Base-by-base conservation (phyloP, 2,888 invertebrate genomes). In the Psylliodes chrysocephalus region DNA sequence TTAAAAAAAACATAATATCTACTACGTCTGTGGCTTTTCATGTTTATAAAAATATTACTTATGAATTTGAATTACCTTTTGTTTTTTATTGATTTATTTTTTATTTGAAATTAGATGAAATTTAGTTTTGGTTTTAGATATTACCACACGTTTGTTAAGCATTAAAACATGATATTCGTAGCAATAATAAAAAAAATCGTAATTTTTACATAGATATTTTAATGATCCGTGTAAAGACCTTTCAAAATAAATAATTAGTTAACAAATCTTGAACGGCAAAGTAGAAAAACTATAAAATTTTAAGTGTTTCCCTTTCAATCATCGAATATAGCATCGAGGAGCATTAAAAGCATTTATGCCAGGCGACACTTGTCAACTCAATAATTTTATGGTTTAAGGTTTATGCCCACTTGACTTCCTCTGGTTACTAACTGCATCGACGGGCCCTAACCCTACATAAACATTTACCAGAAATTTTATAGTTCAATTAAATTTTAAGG, bases 291-390 rank as follows among this genome's bases (percentile, higher is more conserved):
- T 65, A 68, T 72, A 72, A 73, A 73, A 69, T 64, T 68, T 70
- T 55, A 71, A 70, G 72, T 70, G 64, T 76, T 76, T 76, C 76
- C 76, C 76, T 75, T 72, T 76, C 76, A 76, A 76, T 76, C 76
- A 75, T 71, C 76, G 63, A 66, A 66, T 68, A 67, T 59, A 52
- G 66, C 72, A 73, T 74, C 72, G 73, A 71, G 65, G 35, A 63
- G 62, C 65, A 71, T 71, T 71, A 73, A n/a, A 71, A 66, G 65
- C 68, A 51, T 59, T 59, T 49, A 59, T 69, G 71, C 69, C 69
- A 72, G 72, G 73, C 72, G 75, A 75, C 75, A 75, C 71, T 74
- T 74, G 74, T 75, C 73, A 74, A 72, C 67, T 69, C 64, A 67
- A 66, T 67, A 62, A 60, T 71, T 76, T 76, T 76, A 76, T 72